Percentiles rank a stretch among this genome's conserved stretches.
Conservation (phyloP, 1,140 invertebrate genomes). For the Lycorma delicatula region DNA sequence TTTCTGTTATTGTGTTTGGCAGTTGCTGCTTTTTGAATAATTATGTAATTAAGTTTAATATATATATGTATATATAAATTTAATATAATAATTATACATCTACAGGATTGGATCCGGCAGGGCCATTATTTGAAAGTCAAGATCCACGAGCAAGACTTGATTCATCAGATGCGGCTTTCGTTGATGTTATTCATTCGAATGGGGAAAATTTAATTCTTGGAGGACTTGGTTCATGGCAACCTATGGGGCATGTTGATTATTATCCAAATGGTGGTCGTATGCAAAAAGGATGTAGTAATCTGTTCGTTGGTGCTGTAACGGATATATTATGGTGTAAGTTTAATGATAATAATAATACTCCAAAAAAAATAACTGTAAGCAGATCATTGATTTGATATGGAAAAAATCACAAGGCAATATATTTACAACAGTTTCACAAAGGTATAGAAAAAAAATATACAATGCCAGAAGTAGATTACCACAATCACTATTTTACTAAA, state of each 20-base stretch:
- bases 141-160: slow-evolving; percentile 72
- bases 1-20: too few relatives aligned
- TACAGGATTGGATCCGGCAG: slow-evolving; percentile 78
- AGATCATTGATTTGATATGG: too few relatives aligned
- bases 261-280: slow-evolving; percentile 85
- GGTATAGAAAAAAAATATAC: too few relatives aligned
- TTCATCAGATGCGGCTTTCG: slow-evolving; percentile 76
- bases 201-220: slow-evolving; percentile 68
- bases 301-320: slow-evolving; percentile 83
- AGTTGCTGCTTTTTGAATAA: too few relatives aligned
- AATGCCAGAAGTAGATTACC: too few relatives aligned
- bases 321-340: slow-evolving; percentile 83
- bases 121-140: slow-evolving; percentile 80
- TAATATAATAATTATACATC: background rate
- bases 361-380: too few relatives aligned
- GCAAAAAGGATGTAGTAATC: slow-evolving; percentile 72
- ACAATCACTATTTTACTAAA: too few relatives aligned
- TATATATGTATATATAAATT: too few relatives aligned
- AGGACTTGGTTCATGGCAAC: slow-evolving; percentile 72
- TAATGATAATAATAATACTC: background rate
- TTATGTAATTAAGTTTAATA: too few relatives aligned
- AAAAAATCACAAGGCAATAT: too few relatives aligned
- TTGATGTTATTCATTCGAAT: slow-evolving; percentile 92
- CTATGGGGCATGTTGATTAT: slow-evolving; percentile 86
- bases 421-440: too few relatives aligned